Evolutionary conservation across 2,888 invertebrate species (phyloP).

Genomic region (Loripinus fragilis): DNA sequence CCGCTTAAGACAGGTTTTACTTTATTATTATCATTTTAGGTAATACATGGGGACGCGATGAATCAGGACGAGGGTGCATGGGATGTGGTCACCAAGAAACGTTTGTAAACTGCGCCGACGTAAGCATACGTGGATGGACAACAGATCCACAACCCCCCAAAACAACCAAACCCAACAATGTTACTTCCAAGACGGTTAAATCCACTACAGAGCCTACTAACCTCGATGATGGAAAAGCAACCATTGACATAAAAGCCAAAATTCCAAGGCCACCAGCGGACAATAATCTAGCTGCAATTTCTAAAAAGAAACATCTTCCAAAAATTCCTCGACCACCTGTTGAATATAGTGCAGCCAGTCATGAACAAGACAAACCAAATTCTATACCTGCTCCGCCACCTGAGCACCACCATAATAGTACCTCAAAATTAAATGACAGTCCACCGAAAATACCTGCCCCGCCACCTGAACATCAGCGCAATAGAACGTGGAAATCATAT

Average conservation of each 20-base stretch:
- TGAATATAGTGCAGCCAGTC: neutral
- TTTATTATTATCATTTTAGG: slow-evolving; percentile 41
- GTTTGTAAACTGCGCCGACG: slow-evolving; percentile 68
- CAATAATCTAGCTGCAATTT: too few species aligned
- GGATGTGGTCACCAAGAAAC: slow-evolving; percentile 69
- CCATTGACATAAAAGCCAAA: neutral
- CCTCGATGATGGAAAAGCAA: neutral
- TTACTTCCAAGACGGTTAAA: neutral
- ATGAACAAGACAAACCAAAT: neutral
- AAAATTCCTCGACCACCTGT: neutral
- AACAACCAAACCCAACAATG: neutral
- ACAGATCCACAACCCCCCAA: neutral
- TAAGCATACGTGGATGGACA: slow-evolving; percentile 53
- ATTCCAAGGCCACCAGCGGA: neutral
- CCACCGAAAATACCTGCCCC: too few species aligned
- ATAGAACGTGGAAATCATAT: too few species aligned
- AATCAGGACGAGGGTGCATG: slow-evolving; percentile 50
- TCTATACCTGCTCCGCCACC: neutral
- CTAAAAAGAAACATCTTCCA: neutral
- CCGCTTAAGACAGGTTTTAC: too few species aligned
- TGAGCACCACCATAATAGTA: too few species aligned
- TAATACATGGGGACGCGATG: slow-evolving; percentile 58
- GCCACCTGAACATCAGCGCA: too few species aligned
- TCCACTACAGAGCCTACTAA: neutral
- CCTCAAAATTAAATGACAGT: too few species aligned